Base-by-base conservation (phyloP, 1,140 invertebrate genomes). In the Pseudomyrmex pallidus region DNA sequence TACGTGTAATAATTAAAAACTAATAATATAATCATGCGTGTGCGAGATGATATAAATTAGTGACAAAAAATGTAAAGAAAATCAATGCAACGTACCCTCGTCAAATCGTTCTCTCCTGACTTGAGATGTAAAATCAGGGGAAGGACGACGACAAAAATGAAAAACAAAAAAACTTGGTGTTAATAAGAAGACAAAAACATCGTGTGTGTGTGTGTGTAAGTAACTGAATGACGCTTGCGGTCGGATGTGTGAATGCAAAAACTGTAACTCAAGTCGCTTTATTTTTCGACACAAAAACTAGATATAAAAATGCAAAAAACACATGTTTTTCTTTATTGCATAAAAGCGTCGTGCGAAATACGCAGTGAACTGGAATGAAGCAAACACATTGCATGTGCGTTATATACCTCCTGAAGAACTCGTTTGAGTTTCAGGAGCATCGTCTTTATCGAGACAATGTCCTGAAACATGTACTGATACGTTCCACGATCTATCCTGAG, bases 381-480 rank as follows among this genome's bases (percentile, higher is more conserved):
- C 35, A 15, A 22, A 35, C 35, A 35, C 35, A 12, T 9, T 12
- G 3, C 15, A 46, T 22, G 13, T 20, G 17, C 3, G 22, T 52
- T 9, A 48, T 15, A 78, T 94, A 96, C 96, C 95, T 97, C 96
- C 95, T 97, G 96, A 93, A 98, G 94, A 86, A 97, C 96, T 89
- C 96, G 95, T 93, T 97, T 97, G 12, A 98, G 95, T 92, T 97
- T 96, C 83, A 97, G 93, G 74, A 97, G 95, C 95, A 97, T 95
- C 25, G 97, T 97, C 94, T 97, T 97, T 83, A 97, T 96, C 85
- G 95, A 96, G 89, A 97, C 96, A 82, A 97, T 96, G 91, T 97
- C 97, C 93, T 97, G 96, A 88, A 96, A 95, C 92, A 97, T 95
- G 66, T 96, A 95, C 73, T 96, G 96, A 78, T 96, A 96, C 46